Evolutionary conservation across 2,888 invertebrate genomes (phyloP).

Genomic region (Lasioglossum calceatum): DNA sequence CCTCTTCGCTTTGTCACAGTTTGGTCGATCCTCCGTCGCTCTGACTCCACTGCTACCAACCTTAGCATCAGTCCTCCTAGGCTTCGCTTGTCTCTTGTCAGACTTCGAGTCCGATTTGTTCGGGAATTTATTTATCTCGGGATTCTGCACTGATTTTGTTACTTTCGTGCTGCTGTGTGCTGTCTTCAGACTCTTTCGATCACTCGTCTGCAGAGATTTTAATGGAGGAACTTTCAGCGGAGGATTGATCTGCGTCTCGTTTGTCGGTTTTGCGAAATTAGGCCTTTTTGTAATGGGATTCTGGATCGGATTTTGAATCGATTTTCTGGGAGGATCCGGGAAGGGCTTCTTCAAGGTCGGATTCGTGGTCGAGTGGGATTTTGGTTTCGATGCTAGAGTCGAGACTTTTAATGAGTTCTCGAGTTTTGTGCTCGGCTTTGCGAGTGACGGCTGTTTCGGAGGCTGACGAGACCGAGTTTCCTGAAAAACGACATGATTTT

Average conservation of each 20-base stretch:
- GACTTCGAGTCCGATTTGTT: slow-evolving; percentile 2
- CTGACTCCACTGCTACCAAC: not conserved
- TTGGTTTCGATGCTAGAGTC: slow-evolving; percentile 20
- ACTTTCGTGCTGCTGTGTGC: not conserved
- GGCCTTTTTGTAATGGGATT: slow-evolving; percentile 8
- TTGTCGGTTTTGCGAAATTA: not conserved
- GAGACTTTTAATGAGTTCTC: slow-evolving; percentile 9
- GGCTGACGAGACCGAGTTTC: slow-evolving; percentile 23
- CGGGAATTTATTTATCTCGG: not conserved
- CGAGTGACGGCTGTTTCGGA: not conserved
- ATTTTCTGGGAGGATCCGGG: not conserved
- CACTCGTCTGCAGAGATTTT: slow-evolving; percentile 16
- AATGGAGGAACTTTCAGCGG: slow-evolving; percentile 18
- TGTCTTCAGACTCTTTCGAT: slow-evolving; percentile 18
- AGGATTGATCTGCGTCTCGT: not conserved
- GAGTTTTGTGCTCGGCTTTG: slow-evolving; percentile 24
- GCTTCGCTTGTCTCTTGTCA: slow-evolving; percentile 9
- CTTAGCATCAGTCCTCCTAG: not conserved
- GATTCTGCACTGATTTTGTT: not conserved
- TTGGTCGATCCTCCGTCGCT: not conserved
- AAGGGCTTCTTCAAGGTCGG: not conserved
- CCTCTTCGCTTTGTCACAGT: slow-evolving; percentile 9
- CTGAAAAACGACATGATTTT: slow-evolving; percentile 11
- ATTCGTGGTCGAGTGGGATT: not conserved
- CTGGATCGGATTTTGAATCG: not conserved